Conservation (phyloP, 1,140 invertebrate species). For the Hylaeus volcanicus region DNA sequence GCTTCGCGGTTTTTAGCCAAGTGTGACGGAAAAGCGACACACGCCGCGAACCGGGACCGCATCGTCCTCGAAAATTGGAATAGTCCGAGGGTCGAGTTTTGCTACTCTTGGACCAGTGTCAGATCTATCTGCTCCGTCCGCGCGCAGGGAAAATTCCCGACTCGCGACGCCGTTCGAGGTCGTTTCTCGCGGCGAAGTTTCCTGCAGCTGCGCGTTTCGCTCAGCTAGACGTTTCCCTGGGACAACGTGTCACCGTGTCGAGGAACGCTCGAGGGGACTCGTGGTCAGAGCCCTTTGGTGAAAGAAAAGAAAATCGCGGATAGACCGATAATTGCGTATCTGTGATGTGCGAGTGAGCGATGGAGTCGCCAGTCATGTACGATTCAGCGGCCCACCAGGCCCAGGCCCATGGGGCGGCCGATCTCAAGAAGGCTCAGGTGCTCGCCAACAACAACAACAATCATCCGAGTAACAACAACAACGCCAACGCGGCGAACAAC, state of each 20-base stretch:
- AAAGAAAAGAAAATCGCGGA: constrained; percentile 27
- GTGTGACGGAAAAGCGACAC: not conserved
- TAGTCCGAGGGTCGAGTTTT: constrained; percentile 41
- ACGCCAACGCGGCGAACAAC: constrained; percentile 62
- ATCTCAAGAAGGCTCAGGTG: constrained; percentile 74
- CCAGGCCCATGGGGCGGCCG: constrained; percentile 70
- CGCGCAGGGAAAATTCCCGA: constrained; percentile 33
- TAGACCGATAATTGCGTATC: constrained; percentile 19
- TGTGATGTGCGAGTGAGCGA: constrained; percentile 78
- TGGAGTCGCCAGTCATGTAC: constrained; percentile 80
- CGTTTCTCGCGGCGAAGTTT: constrained; percentile 23
- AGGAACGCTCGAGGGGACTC: constrained; percentile 12
- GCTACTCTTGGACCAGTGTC: constrained; percentile 63
- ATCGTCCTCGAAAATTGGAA: constrained; percentile 56
- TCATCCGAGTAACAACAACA: constrained; percentile 60
- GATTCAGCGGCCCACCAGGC: constrained; percentile 77
- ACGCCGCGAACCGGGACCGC: constrained; percentile 6
- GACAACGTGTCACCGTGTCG: constrained; percentile 9
- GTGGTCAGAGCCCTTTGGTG: not conserved
- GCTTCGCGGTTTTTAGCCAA: no score
- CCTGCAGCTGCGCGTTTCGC: not conserved
- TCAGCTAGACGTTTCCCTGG: not conserved
- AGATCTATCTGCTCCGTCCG: constrained; percentile 33
- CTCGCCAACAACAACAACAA: constrained; percentile 68
- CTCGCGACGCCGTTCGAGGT: constrained; percentile 32